Base-by-base conservation (phyloP, 1,140 invertebrate species). In the Sweltsa coloradensis region DNA sequence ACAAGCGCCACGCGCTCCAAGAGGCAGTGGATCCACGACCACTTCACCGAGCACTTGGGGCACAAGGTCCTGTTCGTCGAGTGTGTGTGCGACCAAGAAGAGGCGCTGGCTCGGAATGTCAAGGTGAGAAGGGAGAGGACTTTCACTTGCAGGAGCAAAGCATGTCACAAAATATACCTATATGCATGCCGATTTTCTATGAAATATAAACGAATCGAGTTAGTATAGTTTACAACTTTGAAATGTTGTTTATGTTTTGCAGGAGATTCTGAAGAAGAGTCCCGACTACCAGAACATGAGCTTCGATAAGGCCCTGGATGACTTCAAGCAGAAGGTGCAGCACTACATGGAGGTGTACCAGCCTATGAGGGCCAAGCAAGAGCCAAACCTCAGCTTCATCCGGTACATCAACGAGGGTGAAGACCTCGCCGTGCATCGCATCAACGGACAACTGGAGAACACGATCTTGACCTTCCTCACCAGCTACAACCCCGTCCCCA, bases 61-160 rank as follows among this genome's bases (percentile, higher is more conserved):
- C 90, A 86, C 64, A 83, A 88, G 51, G 76, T 95, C 25, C 81
- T 97, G 53, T 96, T 95, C 68, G 80, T 97, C 42, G 92, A 96
- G 67, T 90, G 86, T 57, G 75, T 94, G 34, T 94, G 91, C 67
- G 81, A 91, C 54, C 85, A 94, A 65, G 75, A 81, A 7, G 65
- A 71, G 3, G 73, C 91, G 2, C 74, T 95, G 47, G 83, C 92
- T 56, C 76, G 77, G 19, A 94, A 94, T 66, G 90, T 92, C 51
- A 71, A 75, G 60, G 78, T 80, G 59, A 62, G 57, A 48, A n/a
- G n/a, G n/a, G n/a, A n/a, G n/a, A n/a, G n/a, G n/a, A n/a, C n/a
- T n/a, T n/a, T n/a, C n/a, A n/a, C n/a, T n/a, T n/a, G n/a, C n/a
- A n/a, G n/a, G n/a, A n/a, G n/a, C n/a, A n/a, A n/a, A n/a, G n/a